phyloP scores from a whole-genome alignment of 2,113 vertebrate genomes.

The Lipotes vexillifer region DNA sequence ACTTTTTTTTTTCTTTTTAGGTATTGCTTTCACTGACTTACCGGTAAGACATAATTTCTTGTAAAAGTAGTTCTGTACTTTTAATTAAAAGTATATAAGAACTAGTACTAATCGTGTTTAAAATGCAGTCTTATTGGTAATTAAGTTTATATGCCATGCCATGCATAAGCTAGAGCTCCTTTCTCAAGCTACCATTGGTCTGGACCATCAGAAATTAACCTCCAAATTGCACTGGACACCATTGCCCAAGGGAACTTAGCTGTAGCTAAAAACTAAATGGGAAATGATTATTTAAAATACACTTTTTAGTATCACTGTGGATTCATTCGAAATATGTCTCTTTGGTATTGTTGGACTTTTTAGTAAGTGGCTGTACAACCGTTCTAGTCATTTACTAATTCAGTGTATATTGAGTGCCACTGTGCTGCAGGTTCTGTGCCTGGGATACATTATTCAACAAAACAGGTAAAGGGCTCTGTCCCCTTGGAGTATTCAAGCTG shows the following conservation, averaged over 20 bases:
- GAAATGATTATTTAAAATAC: neutral
- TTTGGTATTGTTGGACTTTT: neutral
- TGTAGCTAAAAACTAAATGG: neutral
- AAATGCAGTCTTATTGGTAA: neutral
- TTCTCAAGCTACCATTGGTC: neutral
- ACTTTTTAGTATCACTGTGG: neutral
- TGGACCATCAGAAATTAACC: neutral
- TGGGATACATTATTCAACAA: neutral
- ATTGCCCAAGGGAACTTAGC: neutral
- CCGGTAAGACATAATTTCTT: conserved; percentile 82
- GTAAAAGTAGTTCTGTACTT: conserved; percentile 49
- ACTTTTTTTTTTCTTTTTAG: conserved; percentile 74
- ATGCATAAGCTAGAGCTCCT: neutral
- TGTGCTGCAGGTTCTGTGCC: neutral
- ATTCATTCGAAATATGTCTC: neutral
- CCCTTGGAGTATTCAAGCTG: neutral
- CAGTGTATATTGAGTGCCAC: neutral
- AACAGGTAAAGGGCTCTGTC: neutral
- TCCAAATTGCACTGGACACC: neutral
- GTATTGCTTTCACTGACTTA: conserved; percentile 87
- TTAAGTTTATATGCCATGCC: neutral
- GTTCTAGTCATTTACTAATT: neutral
- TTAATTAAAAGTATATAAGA: conserved; percentile 12
- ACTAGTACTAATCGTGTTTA: neutral
- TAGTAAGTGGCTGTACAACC: neutral